These are phyloP conservation scores for Boleophthalmus pectinirostris DNA, from an alignment of 2,113 vertebrate species.

Conservation along the genomic window DNA sequence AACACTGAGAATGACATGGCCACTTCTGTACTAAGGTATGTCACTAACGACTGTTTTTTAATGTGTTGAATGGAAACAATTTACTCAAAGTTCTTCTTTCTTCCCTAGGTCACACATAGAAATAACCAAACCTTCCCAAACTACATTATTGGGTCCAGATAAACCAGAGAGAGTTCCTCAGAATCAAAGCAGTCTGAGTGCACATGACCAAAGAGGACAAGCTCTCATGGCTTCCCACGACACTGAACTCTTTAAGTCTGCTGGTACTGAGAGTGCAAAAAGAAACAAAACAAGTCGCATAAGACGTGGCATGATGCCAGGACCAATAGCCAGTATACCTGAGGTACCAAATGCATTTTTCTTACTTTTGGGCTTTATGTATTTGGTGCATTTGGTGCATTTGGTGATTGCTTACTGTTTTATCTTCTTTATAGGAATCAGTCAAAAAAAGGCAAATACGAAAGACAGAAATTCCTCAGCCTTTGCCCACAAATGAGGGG, in stretches of 20 bases:
- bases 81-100: not conserved
- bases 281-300: conserved; percentile 75
- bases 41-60: not conserved
- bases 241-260: conserved; percentile 48
- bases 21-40: conserved; percentile 44
- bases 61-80: not conserved
- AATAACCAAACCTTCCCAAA: conserved; percentile 30
- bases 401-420: not conserved
- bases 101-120: conserved; percentile 61
- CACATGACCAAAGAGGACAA: conserved; percentile 51
- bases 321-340: conserved; percentile 73
- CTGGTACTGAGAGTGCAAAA: conserved; percentile 60
- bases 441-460: conserved; percentile 73
- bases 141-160: conserved; percentile 40
- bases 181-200: conserved; percentile 9
- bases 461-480: conserved; percentile 35
- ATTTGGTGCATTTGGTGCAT: not conserved
- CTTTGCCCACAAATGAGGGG: conserved; percentile 45
- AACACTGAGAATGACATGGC: conserved; percentile 12
- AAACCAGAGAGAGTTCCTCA: conserved; percentile 54
- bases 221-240: conserved; percentile 19
- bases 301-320: conserved; percentile 83
- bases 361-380: not conserved
- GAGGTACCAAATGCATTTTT: conserved; percentile 75
- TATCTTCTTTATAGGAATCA: conserved; percentile 74